These are phyloP conservation scores for Myotis pilosus DNA, from an alignment of 2,797 vertebrate species.

Conservation along the genomic window DNA sequence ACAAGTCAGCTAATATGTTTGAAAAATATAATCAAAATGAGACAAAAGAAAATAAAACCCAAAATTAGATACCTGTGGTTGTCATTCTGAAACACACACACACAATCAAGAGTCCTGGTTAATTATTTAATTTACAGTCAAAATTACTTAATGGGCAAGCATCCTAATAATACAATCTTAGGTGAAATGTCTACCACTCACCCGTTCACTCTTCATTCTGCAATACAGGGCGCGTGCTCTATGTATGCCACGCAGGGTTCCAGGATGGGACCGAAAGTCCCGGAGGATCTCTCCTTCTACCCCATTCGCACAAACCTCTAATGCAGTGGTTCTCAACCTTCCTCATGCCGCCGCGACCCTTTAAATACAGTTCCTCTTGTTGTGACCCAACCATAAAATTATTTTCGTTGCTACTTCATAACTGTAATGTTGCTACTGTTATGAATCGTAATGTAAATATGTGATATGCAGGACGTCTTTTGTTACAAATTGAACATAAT, in stretches of 20 bases:
- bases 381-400: no score
- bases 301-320: not conserved
- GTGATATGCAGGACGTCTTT: no score
- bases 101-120: not conserved
- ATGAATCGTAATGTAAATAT: no score
- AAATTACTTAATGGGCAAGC: not conserved
- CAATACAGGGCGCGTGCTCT: not conserved
- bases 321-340: no score
- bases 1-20: not conserved
- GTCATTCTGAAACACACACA: not conserved
- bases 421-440: no score
- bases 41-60: not conserved
- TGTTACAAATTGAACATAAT: no score
- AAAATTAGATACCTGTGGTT: not conserved
- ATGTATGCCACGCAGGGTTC: no score
- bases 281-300: not conserved
- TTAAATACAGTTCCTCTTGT: no score
- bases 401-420: no score
- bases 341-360: no score
- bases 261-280: no score
- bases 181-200: not conserved
- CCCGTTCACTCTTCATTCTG: not conserved
- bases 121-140: not conserved
- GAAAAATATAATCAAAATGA: not conserved
- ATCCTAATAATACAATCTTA: not conserved